Evolutionary conservation across 2,113 vertebrate species (phyloP).

Genomic region (Grus americana): DNA sequence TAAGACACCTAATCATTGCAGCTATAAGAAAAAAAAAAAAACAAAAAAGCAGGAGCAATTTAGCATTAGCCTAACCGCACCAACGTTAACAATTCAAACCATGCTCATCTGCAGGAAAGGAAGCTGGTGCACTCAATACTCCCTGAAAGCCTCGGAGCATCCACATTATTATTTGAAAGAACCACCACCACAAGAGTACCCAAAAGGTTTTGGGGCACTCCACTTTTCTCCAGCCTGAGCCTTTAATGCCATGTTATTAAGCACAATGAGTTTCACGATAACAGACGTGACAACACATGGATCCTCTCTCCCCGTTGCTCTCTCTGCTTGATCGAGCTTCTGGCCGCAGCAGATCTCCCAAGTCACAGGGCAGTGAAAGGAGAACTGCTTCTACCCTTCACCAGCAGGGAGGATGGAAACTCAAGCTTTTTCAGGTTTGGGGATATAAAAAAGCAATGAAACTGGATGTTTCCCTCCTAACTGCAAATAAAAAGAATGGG

Average conservation of each 20-base stretch:
- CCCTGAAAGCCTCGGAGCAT: neutral
- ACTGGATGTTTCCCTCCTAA: neutral
- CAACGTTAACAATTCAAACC: neutral
- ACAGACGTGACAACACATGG: rapidly evolving
- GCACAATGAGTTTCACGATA: neutral
- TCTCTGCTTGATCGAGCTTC: neutral
- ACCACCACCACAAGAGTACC: neutral
- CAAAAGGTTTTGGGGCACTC: neutral
- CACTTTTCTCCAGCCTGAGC: neutral
- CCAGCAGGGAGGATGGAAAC: neutral
- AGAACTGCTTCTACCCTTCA: neutral
- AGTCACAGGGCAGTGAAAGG: rapidly evolving
- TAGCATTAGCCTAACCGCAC: neutral
- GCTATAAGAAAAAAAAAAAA: neutral
- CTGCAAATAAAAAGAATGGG: neutral
- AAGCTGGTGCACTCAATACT: neutral
- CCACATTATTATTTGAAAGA: neutral
- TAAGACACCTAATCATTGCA: neutral
- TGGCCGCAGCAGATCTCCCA: neutral
- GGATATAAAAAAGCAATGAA: neutral
- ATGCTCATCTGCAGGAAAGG: neutral
- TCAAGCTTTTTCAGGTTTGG: neutral
- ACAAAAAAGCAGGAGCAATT: neutral
- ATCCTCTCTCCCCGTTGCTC: neutral
- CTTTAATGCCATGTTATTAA: neutral